Evolutionary conservation across 2,113 vertebrate genomes (phyloP).

Genomic region (Misgurnus anguillicaudatus): DNA sequence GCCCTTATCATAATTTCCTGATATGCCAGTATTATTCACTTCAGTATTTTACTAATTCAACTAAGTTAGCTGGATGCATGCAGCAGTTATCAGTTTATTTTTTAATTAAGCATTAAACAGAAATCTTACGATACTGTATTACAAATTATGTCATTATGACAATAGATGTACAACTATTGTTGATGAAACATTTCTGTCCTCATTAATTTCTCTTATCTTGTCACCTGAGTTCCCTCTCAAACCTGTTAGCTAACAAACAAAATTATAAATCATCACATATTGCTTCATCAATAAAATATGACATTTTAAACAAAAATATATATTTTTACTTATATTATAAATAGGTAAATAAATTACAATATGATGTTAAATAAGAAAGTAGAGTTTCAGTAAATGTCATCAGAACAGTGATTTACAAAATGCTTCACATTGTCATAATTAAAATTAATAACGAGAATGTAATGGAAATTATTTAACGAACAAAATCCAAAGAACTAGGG

Average conservation of each 20-base stretch:
- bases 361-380: no score
- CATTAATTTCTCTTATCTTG: neutral
- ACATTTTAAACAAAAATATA: neutral
- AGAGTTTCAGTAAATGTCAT: no score
- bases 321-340: neutral
- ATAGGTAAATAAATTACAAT: neutral
- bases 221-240: conserved; percentile 18
- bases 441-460: no score
- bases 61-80: conserved; percentile 45
- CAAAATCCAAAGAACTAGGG: no score
- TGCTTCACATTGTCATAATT: no score
- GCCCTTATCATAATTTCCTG: conserved; percentile 8
- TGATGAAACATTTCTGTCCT: neutral
- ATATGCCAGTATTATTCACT: conserved; percentile 34
- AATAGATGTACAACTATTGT: conserved; percentile 14
- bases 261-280: neutral
- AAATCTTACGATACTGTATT: no score
- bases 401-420: no score
- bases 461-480: no score
- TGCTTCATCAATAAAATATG: neutral
- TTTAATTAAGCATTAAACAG: no score
- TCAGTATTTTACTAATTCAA: neutral
- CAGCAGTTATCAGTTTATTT: conserved; percentile 27
- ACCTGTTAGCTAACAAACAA: no score
- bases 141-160: neutral